These are phyloP conservation scores for Engystomops pustulosus DNA, from an alignment of 2,113 vertebrate species.

Conservation along the genomic window DNA sequence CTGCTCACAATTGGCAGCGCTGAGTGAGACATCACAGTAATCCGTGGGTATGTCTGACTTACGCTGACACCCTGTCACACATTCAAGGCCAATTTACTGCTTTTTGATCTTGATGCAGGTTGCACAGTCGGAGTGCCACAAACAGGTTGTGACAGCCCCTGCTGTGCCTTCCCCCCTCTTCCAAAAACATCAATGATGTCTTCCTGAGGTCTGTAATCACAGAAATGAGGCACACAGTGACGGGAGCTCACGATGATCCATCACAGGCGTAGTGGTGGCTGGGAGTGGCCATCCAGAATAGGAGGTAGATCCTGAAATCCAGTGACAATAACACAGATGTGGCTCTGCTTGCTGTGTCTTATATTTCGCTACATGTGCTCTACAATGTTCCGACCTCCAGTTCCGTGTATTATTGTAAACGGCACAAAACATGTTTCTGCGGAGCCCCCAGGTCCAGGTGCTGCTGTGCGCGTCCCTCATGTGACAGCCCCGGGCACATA, in stretches of 20 bases:
- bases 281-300: not conserved
- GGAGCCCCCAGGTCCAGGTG: slow-evolving; percentile 32
- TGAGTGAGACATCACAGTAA: slow-evolving; percentile 8
- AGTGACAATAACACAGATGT: too few relatives aligned
- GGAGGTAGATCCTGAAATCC: not conserved
- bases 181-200: not conserved
- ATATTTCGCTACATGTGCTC: too few relatives aligned
- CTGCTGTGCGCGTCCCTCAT: slow-evolving; percentile 34
- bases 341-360: too few relatives aligned
- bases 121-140: not conserved
- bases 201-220: not conserved
- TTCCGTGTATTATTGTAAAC: not conserved
- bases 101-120: slow-evolving; percentile 23
- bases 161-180: not conserved
- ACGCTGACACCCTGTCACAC: slow-evolving; percentile 34
- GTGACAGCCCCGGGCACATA: slow-evolving; percentile 42
- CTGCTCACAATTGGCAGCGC: not conserved
- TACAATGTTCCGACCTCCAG: not conserved
- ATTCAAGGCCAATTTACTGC: not conserved
- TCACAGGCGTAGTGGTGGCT: not conserved
- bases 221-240: not conserved
- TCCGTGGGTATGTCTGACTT: not conserved
- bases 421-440: slow-evolving; percentile 5
- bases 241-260: not conserved
- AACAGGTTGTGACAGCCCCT: slow-evolving; percentile 35